These are phyloP conservation scores for Acanthoscelides obtectus DNA, from an alignment of 2,888 invertebrate species.

Conservation along the genomic window DNA sequence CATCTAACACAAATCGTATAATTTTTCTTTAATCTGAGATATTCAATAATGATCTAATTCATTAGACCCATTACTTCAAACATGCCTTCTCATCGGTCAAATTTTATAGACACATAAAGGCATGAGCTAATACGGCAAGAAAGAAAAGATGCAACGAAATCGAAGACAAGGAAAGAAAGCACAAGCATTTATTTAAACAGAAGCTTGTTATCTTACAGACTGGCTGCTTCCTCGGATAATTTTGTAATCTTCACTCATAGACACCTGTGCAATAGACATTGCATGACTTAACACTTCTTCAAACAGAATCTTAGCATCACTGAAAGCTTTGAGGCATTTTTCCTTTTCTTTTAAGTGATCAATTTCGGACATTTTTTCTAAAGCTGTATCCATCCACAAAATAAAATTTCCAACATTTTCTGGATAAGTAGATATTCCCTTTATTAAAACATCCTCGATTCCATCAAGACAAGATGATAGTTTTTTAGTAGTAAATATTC, in stretches of 20 bases:
- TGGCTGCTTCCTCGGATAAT: constrained; percentile 54
- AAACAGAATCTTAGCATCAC: constrained; percentile 28
- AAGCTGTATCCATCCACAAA: constrained; percentile 39
- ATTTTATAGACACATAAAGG: too few relatives aligned
- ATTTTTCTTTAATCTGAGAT: too few relatives aligned
- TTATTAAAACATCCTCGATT: constrained; percentile 11
- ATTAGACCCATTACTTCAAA: too few relatives aligned
- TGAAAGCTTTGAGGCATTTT: constrained; percentile 15
- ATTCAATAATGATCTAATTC: too few relatives aligned
- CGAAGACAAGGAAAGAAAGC: too few relatives aligned
- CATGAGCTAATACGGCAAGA: too few relatives aligned
- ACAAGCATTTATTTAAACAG: too few relatives aligned
- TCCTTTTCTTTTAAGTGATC: constrained; percentile 21
- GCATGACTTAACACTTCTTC: constrained; percentile 44
- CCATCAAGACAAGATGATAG: constrained; percentile 29
- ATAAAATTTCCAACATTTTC: constrained; percentile 33
- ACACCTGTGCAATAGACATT: constrained; percentile 44
- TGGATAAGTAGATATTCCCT: constrained; percentile 16
- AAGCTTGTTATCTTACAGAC: constrained; percentile 48
- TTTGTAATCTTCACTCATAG: constrained; percentile 36
- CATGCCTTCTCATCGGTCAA: too few relatives aligned
- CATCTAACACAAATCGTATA: too few relatives aligned
- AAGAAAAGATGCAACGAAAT: too few relatives aligned
- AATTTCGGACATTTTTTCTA: constrained; percentile 36
- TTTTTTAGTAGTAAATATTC: constrained; percentile 31